Evolutionary conservation across 2,888 invertebrate genomes (phyloP).

Genomic region (Hetaerina titia): DNA sequence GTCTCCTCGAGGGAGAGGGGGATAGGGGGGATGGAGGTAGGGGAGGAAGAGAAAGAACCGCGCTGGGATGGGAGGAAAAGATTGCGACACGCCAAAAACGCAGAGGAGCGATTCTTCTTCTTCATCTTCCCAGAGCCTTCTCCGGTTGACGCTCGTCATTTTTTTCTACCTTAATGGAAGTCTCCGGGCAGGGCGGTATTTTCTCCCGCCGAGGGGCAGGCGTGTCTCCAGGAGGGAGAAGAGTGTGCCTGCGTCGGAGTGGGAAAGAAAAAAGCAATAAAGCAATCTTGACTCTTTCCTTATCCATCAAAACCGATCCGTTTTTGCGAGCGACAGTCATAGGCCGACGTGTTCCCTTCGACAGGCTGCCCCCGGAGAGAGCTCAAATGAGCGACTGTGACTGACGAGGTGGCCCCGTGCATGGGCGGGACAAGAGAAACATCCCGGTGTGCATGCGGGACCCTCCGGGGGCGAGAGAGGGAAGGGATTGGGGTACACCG

Average conservation of each 20-base stretch:
- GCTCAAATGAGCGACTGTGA: neutral
- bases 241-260: neutral
- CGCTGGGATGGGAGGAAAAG: constrained; percentile 44
- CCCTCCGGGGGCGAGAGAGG: neutral
- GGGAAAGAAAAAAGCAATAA: constrained; percentile 31
- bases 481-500: neutral
- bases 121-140: neutral
- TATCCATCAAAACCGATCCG: constrained; percentile 56
- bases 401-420: neutral
- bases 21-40: neutral
- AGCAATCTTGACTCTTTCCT: constrained; percentile 43
- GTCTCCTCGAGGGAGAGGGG: neutral
- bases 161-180: constrained; percentile 48
- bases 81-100: constrained; percentile 58
- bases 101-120: constrained; percentile 40
- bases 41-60: neutral
- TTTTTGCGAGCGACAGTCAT: constrained; percentile 41
- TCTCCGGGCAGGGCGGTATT: neutral
- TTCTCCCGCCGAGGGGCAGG: neutral
- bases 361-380: neutral
- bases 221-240: neutral
- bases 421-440: neutral
- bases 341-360: constrained; percentile 7
- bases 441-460: neutral
- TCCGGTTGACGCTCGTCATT: neutral